Conservation (phyloP, 2,888 invertebrate genomes). For the Uloborus plumipes region DNA sequence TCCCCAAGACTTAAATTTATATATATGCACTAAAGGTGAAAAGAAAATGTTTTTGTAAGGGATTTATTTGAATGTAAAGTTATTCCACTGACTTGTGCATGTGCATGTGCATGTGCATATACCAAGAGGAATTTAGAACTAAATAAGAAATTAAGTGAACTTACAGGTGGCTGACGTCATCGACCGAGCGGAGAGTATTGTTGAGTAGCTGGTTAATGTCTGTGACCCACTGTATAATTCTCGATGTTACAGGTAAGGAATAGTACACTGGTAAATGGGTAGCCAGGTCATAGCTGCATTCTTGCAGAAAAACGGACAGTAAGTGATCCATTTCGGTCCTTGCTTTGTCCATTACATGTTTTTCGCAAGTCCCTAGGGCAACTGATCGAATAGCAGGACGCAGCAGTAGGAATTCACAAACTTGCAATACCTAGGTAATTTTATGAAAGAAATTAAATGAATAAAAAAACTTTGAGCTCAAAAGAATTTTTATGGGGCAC, state of each 20-base stretch:
- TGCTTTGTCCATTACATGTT: constrained; percentile 5
- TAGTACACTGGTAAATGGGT: constrained; percentile 27
- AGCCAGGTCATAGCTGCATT: constrained; percentile 9
- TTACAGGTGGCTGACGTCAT: constrained; percentile 47
- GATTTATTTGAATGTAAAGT: too few relatives aligned
- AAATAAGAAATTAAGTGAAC: neutral
- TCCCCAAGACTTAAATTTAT: too few relatives aligned
- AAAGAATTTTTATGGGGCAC: too few relatives aligned
- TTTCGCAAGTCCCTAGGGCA: constrained; percentile 31
- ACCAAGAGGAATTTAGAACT: too few relatives aligned
- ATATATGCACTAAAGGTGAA: too few relatives aligned
- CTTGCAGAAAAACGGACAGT: constrained; percentile 15
- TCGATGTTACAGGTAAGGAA: constrained; percentile 22
- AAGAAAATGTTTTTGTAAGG: too few relatives aligned
- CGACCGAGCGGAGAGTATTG: constrained; percentile 17
- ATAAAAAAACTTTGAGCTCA: too few relatives aligned
- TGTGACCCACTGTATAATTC: constrained; percentile 41
- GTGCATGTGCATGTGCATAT: too few relatives aligned
- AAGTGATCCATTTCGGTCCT: constrained; percentile 31
- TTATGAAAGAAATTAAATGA: too few relatives aligned
- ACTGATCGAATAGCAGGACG: constrained; percentile 30
- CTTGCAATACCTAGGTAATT: constrained; percentile 35
- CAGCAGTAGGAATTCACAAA: constrained; percentile 40
- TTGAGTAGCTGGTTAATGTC: constrained; percentile 25
- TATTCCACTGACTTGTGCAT: too few relatives aligned